Evolutionary conservation across 92 coral and sea anemone genomes (phyloP).

Genomic region (Phenganax subtilis): DNA sequence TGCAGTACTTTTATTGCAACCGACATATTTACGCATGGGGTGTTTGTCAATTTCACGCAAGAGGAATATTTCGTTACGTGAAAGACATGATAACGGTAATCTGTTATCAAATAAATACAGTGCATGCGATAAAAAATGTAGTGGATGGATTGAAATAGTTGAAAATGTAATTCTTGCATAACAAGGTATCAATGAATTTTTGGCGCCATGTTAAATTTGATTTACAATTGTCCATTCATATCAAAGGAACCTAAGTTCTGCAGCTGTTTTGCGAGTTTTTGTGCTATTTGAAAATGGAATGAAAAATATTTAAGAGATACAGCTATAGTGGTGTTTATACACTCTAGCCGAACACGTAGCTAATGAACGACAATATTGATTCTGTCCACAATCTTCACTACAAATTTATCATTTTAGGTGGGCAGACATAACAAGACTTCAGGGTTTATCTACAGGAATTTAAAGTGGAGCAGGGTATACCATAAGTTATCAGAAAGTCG

Average conservation of each 20-base stretch:
- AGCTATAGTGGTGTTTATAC: background rate
- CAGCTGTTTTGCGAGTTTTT: slow-evolving; percentile 5
- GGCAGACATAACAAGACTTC: too few species aligned
- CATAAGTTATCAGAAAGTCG: too few species aligned
- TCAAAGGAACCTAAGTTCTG: background rate
- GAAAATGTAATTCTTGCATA: background rate
- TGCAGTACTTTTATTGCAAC: background rate
- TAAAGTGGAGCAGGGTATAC: too few species aligned
- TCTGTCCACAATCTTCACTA: too few species aligned
- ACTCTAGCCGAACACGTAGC: too few species aligned
- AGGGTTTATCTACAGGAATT: too few species aligned
- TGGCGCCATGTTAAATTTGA: background rate
- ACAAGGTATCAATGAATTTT: background rate
- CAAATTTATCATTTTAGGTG: too few species aligned
- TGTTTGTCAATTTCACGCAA: background rate
- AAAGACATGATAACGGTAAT: background rate
- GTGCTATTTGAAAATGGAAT: background rate
- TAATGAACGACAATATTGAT: too few species aligned
- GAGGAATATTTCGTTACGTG: background rate
- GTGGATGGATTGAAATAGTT: background rate
- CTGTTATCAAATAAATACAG: too few species aligned
- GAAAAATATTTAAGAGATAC: background rate
- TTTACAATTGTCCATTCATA: slow-evolving; percentile 11
- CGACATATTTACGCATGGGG: slow-evolving; percentile 2
- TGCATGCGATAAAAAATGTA: background rate